Base-by-base conservation (phyloP, 2,888 invertebrate genomes). In the Gastracanthus pulcherrimus region DNA sequence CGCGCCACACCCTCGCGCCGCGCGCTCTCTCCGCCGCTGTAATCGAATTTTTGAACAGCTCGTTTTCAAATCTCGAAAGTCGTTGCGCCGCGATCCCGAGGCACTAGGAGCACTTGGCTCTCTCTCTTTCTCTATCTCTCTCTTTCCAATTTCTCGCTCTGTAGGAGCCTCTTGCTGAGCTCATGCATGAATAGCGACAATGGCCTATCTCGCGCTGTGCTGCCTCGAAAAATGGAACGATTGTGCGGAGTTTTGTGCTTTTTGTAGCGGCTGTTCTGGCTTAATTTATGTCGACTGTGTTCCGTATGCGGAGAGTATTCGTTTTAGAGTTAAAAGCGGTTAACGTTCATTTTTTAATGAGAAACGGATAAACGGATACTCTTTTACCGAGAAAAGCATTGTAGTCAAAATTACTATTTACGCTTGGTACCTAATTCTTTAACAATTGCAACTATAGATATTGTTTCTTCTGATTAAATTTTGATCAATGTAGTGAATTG, bases 41-140 rank as follows among this genome's bases (percentile, higher is more conserved):
- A 89, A 89, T 89, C 86, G 85, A 87, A 89, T 89, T 89, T 89
- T 89, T 87, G 83, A 86, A 77, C 86, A 86, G 86, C 86, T 87
- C 86, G 86, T 86, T 87, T 87, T 87, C 87, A 87, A 86, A 89
- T 87, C 85, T 84, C 84, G 83, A 87, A 87, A 86, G 84, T 80
- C 82, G 76, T 67, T 78, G 55, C 45, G 26, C 60, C 29, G 26
- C 60, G 70, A 23, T 80, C 80, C 34, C 26, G 7, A 23, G 45
- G 76, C 31, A 23, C 64, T 6, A 9, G 5, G 9, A 31, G 13
- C 38, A 1, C 58, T 55, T n/a, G n/a, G n/a, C 13, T 45, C 48
- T 38, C 19, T 72, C 23, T 51, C 48, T 74, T 69, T 58, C 13
- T 71, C 41, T 19, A 3, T 66, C 11, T 48, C 23, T 69, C 58